Evolutionary conservation across 2,888 invertebrate species (phyloP).

Genomic region (Nomada fabriciana): DNA sequence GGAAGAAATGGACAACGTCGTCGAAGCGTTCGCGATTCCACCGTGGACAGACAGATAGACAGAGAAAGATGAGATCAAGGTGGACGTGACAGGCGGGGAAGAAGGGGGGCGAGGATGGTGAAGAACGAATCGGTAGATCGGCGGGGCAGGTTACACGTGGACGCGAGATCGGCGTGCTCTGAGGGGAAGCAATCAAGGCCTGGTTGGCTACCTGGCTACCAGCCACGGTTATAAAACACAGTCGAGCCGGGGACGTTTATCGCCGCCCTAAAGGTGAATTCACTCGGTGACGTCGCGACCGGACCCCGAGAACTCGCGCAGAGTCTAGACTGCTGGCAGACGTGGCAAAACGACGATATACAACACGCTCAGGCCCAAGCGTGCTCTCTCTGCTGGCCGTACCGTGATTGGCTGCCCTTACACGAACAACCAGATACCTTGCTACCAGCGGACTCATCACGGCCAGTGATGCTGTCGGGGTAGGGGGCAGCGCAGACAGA

Average conservation of each 20-base stretch:
- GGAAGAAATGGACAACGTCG: constrained; percentile 26
- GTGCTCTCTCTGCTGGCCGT: constrained; percentile 46
- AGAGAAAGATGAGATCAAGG: background rate
- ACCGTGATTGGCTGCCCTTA: constrained; percentile 61
- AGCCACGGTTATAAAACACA: constrained; percentile 64
- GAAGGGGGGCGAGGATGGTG: background rate
- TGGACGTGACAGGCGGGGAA: background rate
- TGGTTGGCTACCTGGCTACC: constrained; percentile 54
- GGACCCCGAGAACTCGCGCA: constrained; percentile 69
- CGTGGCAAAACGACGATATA: constrained; percentile 80
- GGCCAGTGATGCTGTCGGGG: constrained; percentile 16
- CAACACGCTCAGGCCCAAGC: constrained; percentile 54
- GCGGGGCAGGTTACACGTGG: constrained; percentile 36
- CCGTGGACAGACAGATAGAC: background rate
- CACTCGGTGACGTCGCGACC: constrained; percentile 74
- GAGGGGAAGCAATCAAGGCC: constrained; percentile 45
- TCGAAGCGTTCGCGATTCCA: constrained; percentile 11
- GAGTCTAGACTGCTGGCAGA: constrained; percentile 82
- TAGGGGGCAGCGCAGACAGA: background rate
- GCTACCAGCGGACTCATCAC: constrained; percentile 48
- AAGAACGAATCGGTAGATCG: constrained; percentile 42
- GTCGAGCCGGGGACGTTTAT: constrained; percentile 68
- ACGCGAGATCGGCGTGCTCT: constrained; percentile 30
- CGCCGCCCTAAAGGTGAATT: constrained; percentile 75
- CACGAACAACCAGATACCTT: constrained; percentile 55